Conservation (phyloP, 2,113 vertebrate species). For the Gobius niger region DNA sequence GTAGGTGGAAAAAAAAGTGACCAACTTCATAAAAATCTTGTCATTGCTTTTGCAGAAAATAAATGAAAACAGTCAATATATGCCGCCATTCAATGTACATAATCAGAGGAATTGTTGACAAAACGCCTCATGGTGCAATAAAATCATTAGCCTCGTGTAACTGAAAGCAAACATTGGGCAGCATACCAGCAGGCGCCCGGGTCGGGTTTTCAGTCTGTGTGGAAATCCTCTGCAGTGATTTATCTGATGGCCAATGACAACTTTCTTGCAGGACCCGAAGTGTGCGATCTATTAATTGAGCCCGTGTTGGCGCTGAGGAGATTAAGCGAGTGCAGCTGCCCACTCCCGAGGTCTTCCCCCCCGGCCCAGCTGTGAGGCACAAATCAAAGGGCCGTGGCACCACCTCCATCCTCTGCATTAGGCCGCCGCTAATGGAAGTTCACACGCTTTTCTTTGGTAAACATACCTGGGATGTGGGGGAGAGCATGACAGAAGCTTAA, state of each 20-base stretch:
- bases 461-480: slow-evolving; percentile 1
- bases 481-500: background rate
- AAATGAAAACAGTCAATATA: slow-evolving; percentile 20
- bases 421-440: slow-evolving; percentile 28
- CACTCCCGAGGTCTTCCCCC: slow-evolving; percentile 59
- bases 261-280: slow-evolving; percentile 77
- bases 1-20: background rate
- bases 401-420: slow-evolving; percentile 45
- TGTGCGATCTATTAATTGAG: slow-evolving; percentile 80
- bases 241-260: slow-evolving; percentile 75
- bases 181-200: slow-evolving; percentile 43
- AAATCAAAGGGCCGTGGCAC: slow-evolving; percentile 68
- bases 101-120: slow-evolving; percentile 35
- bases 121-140: slow-evolving; percentile 18
- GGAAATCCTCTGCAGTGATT: slow-evolving; percentile 74
- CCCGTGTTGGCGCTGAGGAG: slow-evolving; percentile 75
- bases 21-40: slow-evolving; percentile 6
- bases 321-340: slow-evolving; percentile 81
- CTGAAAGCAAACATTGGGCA: slow-evolving; percentile 58
- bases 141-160: slow-evolving; percentile 46
- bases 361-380: slow-evolving; percentile 72
- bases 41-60: slow-evolving; percentile 31
- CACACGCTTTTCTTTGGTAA: slow-evolving; percentile 33
- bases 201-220: slow-evolving; percentile 50
- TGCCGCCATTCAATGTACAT: slow-evolving; percentile 24